phyloP scores from a whole-genome alignment of 2,113 vertebrate species.

The Hemiscyllium ocellatum region DNA sequence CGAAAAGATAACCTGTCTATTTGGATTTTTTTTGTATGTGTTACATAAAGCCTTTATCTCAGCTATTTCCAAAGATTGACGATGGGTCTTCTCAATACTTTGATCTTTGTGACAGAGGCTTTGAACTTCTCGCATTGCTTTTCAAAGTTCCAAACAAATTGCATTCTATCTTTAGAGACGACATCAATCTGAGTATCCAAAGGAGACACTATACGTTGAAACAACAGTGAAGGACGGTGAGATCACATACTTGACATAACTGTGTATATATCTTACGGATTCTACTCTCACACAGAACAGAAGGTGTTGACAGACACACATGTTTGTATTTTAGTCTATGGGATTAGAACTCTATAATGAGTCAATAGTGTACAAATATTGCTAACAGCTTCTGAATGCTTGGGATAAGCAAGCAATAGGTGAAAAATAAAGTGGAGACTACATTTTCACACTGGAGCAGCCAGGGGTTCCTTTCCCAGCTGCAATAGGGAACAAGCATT shows the following conservation, averaged over 20 bases:
- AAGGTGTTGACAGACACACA: not conserved
- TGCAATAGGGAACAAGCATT: too few species aligned
- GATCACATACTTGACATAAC: not conserved
- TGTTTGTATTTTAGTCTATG: not conserved
- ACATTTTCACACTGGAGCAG: too few species aligned
- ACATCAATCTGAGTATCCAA: not conserved
- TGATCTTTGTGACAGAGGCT: not conserved
- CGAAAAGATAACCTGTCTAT: not conserved
- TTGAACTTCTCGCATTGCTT: not conserved
- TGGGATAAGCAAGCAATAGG: too few species aligned
- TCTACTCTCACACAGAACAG: not conserved
- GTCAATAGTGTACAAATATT: not conserved
- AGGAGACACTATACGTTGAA: not conserved
- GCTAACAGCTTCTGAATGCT: not conserved
- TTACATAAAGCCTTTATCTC: not conserved
- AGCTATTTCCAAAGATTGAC: not conserved
- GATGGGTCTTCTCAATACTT: not conserved
- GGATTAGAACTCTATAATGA: not conserved
- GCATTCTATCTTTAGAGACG: not conserved
- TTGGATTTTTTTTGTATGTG: not conserved
- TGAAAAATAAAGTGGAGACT: too few species aligned
- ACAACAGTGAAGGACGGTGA: not conserved
- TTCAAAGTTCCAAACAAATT: not conserved
- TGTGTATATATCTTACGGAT: not conserved
- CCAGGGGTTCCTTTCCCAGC: too few species aligned